Conservation (phyloP, 2,113 vertebrate species). For the Chloebia gouldiae region DNA sequence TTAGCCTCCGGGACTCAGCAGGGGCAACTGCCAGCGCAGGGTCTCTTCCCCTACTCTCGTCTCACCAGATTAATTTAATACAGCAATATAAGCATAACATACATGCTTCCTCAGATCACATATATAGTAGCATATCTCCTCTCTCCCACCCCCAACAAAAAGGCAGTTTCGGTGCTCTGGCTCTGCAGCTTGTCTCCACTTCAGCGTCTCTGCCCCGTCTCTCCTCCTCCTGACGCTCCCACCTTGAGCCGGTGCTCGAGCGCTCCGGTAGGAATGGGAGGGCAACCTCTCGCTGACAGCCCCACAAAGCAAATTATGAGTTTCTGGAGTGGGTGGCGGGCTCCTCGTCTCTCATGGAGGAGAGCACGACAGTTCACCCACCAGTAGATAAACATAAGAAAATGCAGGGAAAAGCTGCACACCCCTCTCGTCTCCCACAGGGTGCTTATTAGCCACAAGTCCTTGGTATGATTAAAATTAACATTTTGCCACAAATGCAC, state of each 20-base stretch:
- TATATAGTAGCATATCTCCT: rapidly evolving
- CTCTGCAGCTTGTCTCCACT: background rate
- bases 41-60: background rate
- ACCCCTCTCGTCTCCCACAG: background rate
- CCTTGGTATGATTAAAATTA: background rate
- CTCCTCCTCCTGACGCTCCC: background rate
- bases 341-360: background rate
- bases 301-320: background rate
- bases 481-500: background rate
- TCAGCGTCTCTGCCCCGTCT: too few relatives aligned
- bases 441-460: background rate
- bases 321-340: background rate
- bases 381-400: background rate
- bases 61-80: background rate
- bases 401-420: background rate
- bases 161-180: background rate
- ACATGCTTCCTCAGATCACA: background rate
- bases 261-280: background rate
- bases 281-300: background rate
- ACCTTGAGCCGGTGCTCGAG: background rate
- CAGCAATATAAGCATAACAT: too few relatives aligned
- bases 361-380: background rate
- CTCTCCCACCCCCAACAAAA: background rate
- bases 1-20: background rate
- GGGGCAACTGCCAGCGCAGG: background rate